Evolutionary conservation across 1,140 invertebrate genomes (phyloP), one percentile per base, ranked within the genome.

Genomic region (Camponotus floridanus): DNA sequence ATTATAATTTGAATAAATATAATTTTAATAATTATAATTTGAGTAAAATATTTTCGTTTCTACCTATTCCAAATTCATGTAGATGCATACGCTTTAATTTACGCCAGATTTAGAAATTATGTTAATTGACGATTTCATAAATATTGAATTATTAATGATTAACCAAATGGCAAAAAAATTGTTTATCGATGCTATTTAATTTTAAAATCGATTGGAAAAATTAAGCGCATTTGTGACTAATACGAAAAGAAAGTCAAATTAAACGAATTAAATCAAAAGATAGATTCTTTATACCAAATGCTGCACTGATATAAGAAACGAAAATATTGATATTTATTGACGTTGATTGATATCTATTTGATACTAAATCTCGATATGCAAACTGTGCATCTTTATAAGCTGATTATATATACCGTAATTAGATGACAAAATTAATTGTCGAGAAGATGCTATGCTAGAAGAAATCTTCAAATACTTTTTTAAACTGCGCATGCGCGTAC

Each of bases 71-170:
- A 31, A 64, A 26, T 42, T 45, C 11, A 9, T 45, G 26, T 42
- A 45, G 45, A 64, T 59, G 13, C n/a, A 31, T 61, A 42, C 2
- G 13, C 57, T 64, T 39, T 6, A 5, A 64, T 21, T 76, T n/a
- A n/a, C n/a, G 2, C 15, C 15, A 11, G 18, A 64, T 33, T 64
- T 31, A 42, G 9, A 7, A 76, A 2, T 15, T 1, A 26, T 18
- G 9, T 78, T 64, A 78, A 78, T 26, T 78, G 59, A 64, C 26
- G 33, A 33, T 51, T 78, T 61, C 9, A 78, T 62, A n/a, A 39
- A n/a, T 26, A 31, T 7, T 64, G 11, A 64, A 78, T 78, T 78
- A 78, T 65, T 78, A 61, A 65, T 78, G 15, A 18, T n/a, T 11
- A 78, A 64, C 9, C 55, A 26, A 26, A 26, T 26, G 26, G 5